Conservation (phyloP, 1,140 invertebrate genomes). For the Oryzaephilus surinamensis region DNA sequence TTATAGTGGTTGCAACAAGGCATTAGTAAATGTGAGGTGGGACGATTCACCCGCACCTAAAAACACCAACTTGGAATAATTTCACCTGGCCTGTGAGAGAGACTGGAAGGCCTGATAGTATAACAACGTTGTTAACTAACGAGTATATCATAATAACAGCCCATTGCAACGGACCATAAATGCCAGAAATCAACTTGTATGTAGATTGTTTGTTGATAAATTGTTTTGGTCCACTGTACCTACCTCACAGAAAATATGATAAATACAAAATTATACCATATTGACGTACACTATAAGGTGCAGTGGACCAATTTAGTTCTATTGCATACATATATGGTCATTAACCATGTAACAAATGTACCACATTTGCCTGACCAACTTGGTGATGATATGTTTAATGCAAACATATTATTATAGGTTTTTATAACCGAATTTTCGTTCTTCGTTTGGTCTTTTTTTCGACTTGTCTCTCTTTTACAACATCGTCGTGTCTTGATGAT, state of each 20-base stretch:
- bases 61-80: no score
- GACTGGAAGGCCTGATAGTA: slow-evolving; percentile 7
- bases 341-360: slow-evolving; percentile 1
- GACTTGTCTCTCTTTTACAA: no score
- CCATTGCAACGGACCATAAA: slow-evolving; percentile 10
- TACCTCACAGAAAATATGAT: slow-evolving; percentile 33
- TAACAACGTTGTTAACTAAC: slow-evolving; percentile 30
- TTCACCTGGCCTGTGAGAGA: not conserved
- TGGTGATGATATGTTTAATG: slow-evolving; percentile 9
- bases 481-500: no score
- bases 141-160: slow-evolving; percentile 30
- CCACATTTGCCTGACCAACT: slow-evolving; percentile 3
- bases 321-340: not conserved
- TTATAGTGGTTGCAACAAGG: slow-evolving; percentile 10
- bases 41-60: not conserved
- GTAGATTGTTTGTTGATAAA: no score
- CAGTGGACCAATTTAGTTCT: slow-evolving; percentile 15
- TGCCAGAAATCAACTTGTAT: no score
- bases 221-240: slow-evolving; percentile 27
- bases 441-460: no score
- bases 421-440: no score
- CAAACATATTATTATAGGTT: slow-evolving; percentile 16
- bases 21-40: slow-evolving; percentile 2
- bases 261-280: slow-evolving; percentile 36
- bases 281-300: slow-evolving; percentile 28